phyloP scores from a whole-genome alignment of 2,888 invertebrate genomes.

The Teleiodes luculella region DNA sequence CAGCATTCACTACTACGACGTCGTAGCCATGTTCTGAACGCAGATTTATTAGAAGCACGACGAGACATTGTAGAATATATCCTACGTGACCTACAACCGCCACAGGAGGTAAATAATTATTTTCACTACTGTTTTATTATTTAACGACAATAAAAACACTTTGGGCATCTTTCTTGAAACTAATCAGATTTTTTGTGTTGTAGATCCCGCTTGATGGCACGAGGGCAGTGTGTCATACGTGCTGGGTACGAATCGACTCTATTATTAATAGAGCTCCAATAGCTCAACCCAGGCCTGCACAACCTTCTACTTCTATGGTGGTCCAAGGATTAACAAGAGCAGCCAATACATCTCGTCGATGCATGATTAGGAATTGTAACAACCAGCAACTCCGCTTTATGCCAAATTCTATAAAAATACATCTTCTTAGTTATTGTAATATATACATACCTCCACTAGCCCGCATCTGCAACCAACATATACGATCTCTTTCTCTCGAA shows the following conservation, averaged over 20 bases:
- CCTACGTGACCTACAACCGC: too few relatives aligned
- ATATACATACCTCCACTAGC: neutral
- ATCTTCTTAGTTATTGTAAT: neutral
- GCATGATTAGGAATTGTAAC: neutral
- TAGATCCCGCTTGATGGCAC: neutral
- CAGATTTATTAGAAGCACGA: too few relatives aligned
- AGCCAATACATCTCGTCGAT: slow-evolving; percentile 3
- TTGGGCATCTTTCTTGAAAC: too few relatives aligned
- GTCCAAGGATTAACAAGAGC: neutral
- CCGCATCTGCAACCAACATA: neutral
- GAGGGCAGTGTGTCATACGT: neutral
- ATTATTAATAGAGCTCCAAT: neutral
- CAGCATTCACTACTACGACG: too few relatives aligned
- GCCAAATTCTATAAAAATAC: neutral
- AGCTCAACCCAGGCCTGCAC: neutral
- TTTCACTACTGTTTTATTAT: too few relatives aligned
- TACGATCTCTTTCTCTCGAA: too few relatives aligned
- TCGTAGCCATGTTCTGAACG: too few relatives aligned
- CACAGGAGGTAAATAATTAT: too few relatives aligned
- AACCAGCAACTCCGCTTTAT: neutral
- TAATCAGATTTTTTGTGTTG: neutral
- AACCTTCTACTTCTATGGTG: neutral
- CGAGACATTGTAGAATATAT: too few relatives aligned
- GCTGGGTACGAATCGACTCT: neutral
- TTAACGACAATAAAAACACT: too few relatives aligned